Evolutionary conservation across 1,140 invertebrate genomes (phyloP), one percentile per base, ranked within the genome.

Genomic region (Lycorma delicatula): DNA sequence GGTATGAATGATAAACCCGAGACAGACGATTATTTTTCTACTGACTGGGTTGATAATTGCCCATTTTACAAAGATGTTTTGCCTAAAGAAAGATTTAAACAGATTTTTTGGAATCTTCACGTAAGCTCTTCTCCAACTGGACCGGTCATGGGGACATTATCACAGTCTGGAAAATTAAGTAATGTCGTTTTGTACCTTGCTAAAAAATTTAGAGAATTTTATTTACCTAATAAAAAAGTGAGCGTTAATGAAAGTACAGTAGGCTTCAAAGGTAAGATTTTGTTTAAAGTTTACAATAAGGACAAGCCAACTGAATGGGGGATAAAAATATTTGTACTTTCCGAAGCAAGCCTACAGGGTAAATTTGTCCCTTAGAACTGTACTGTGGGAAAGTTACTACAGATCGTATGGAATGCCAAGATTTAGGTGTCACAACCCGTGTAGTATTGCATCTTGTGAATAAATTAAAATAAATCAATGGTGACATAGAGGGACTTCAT

Each of bases 281-380:
- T 56, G 9, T 56, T 56, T 26, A 56, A 56, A 28, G 16, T 28
- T n/a, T 56, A 56, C 26, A 56, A 56, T 27, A 47, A 56, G 20
- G 18, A 26, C 13, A 56, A 56, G 22, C 54, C 41, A 6, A 48
- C 22, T 5, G 38, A 54, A 56, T 48, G 54, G 54, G 54, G 54
- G 2, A 52, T 49, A 9, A 57, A 51, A 51, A 26, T 57, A 5
- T 57, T 25, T 57, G 55, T 48, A 4, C 46, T 57, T 5, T 7
- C 44, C 3, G 46, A 57, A 6, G 13, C 47, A 13, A n/a, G n/a
- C 12, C 16, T 9, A 57, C 7, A 54, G 41, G 47, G 6, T 57
- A 57, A 13, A 48, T 57, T 18, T 57, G 50, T 57, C 3, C 55
- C 7, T 9, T 51, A 12, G 23, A 56, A 20, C 54, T 26, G 13